Base-by-base conservation (phyloP, 1,140 invertebrate genomes). In the Capitella teleta region DNA sequence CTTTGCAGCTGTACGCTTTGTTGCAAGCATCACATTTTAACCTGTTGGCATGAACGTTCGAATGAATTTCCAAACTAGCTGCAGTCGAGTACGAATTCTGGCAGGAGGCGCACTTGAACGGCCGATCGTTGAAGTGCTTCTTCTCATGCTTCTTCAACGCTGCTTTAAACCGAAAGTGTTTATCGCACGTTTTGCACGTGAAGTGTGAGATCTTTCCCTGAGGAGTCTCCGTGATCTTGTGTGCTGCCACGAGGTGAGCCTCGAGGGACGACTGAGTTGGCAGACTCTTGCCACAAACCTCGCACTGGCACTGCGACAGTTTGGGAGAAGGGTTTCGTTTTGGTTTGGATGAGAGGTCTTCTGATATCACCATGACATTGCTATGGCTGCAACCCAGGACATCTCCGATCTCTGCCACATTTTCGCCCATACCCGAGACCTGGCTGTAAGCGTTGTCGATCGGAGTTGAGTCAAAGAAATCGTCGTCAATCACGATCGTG, bases 211-310 rank as follows among this genome's bases (percentile, higher is more conserved):
- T 50, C 23, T 50, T 50, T 21, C 49, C 49, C n/a, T 28, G 49
- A 25, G 21, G 21, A 10, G 34, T 50, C 21, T 50, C 49, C 6
- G 37, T 38, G 23, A 50, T 28, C 28, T 43, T 43, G 28, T 51
- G 50, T n/a, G 43, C 46, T 28, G 36, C 46, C 14, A 51, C 28
- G 41, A 47, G 41, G 42, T 51, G 50, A 1, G 43, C 43, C 25
- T 41, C 43, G 19, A 51, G 28, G 23, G 43, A 43, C 18, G 41
- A 43, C 8, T 43, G 36, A 25, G 44, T 51, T 30, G 38, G 37
- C 16, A 51, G 50, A 40, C 23, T 43, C 34, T 51, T 51, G 40
- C 40, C 40, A 26, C 50, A 51, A 1, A 51, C 25, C 50, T 51
- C 50, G 26, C 50, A 51, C 4, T 41, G 44, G 25, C 44, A 40